A percentile compares a stretch with the other conserved stretches of the same genome.
These are phyloP conservation scores for Actinia tenebrosa DNA, from an alignment of 64 coral and sea anemone genomes.

Conservation along the genomic window DNA sequence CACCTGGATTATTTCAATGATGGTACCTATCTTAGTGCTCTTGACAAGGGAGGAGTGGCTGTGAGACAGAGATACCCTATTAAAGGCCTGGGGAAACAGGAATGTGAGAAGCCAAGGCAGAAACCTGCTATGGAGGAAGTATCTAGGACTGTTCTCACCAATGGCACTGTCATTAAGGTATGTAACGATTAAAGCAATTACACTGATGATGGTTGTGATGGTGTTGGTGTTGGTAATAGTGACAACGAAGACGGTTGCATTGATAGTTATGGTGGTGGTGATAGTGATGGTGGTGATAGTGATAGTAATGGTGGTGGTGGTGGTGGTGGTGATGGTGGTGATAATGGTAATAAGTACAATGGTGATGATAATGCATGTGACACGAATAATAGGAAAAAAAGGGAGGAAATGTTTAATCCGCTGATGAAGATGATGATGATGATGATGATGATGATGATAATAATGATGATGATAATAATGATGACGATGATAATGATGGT, in stretches of 20 bases:
- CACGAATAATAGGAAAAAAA: no score
- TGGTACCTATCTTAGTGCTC: slow-evolving; percentile 52
- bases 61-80: slow-evolving; percentile 86
- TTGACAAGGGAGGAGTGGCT: slow-evolving; percentile 58
- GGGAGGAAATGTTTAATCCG: no score
- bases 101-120: slow-evolving; percentile 29
- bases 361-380: not conserved
- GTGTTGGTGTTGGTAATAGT: not conserved
- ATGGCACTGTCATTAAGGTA: slow-evolving; percentile 90
- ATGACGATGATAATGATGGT: no score
- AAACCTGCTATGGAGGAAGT: slow-evolving; percentile 67
- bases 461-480: no score
- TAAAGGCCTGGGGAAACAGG: slow-evolving; percentile 39
- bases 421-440: no score
- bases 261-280: not conserved
- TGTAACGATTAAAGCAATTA: not conserved
- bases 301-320: no score
- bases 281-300: not conserved
- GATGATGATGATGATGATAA: no score
- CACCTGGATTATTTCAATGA: slow-evolving; percentile 84
- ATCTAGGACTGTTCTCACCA: slow-evolving; percentile 67
- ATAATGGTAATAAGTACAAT: not conserved
- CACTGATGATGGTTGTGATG: not conserved
- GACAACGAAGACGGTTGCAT: not conserved
- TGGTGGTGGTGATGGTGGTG: no score